These are phyloP conservation scores for Periophthalmus magnuspinnatus DNA, from an alignment of 2,797 vertebrate genomes.

Conservation along the genomic window DNA sequence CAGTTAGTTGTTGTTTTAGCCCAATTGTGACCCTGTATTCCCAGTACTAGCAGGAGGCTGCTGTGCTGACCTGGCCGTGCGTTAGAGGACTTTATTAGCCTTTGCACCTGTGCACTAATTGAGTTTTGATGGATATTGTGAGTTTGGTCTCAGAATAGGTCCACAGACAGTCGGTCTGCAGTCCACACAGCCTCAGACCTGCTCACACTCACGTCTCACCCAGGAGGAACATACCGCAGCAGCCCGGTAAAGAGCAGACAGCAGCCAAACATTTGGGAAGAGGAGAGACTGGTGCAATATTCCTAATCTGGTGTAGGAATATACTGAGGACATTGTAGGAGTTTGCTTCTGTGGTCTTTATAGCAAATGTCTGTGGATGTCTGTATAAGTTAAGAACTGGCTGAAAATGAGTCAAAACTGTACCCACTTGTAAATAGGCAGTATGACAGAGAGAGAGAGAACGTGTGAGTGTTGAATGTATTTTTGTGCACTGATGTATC, in stretches of 20 bases:
- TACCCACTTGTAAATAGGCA: too few species aligned
- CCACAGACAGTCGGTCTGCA: slow-evolving; percentile 13
- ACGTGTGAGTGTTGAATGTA: too few species aligned
- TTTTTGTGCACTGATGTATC: too few species aligned
- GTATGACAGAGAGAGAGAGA: too few species aligned
- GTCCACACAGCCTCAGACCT: slow-evolving; percentile 33
- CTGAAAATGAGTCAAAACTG: too few species aligned
- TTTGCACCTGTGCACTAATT: slow-evolving; percentile 74
- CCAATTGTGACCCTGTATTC: slow-evolving; percentile 36
- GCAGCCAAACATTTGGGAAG: slow-evolving; percentile 24
- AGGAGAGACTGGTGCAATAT: too few species aligned
- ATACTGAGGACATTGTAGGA: background rate
- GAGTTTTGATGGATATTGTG: slow-evolving; percentile 73
- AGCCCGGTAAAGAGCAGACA: slow-evolving; percentile 58
- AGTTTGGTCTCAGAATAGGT: slow-evolving; percentile 55
- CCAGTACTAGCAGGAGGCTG: slow-evolving; percentile 49
- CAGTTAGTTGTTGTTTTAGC: background rate
- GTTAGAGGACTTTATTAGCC: slow-evolving; percentile 56
- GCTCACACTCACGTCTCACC: slow-evolving; percentile 68
- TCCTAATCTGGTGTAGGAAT: background rate
- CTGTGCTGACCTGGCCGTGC: slow-evolving; percentile 58
- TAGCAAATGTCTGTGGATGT: too few species aligned
- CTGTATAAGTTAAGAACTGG: too few species aligned
- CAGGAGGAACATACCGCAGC: slow-evolving; percentile 74
- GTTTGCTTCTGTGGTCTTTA: background rate